Evolutionary conservation across 2,888 invertebrate species (phyloP), one percentile per base, ranked within the genome.

Genomic region (Nemapogon koenigi): DNA sequence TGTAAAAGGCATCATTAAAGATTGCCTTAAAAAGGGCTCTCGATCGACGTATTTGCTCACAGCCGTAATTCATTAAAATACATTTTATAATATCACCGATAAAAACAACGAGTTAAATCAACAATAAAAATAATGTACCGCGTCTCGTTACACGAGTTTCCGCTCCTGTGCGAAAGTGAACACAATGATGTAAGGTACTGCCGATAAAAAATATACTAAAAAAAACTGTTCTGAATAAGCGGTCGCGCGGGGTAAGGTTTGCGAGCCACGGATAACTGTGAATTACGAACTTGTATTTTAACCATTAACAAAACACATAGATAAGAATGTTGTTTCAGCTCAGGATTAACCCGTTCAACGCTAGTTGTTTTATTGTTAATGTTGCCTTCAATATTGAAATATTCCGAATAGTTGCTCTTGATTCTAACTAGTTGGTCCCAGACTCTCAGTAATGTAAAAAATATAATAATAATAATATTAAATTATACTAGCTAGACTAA

Each of bases 1-100:
- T 65, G 68, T 65, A 75, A 73, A 70, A 72, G 62, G 66, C 69
- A 70, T 76, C 72, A 73, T 78, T 76, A 76, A 71, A 62, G 71
- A 69, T 62, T 58, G 57, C 76, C 75, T 68, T 75, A 68, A 73
- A 72, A 75, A 73, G 75, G 68, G 59, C 61, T 73, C 28, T n/a
- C 28, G 6, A 11, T 28, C n/a, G 22, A 8, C 28, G 11, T 13
- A 28, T 7, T 28, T 28, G 7, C 11, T 28, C 11, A 7, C 72
- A 69, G 67, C 75, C 69, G 68, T 28, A 28, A 10, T 15, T 75
- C 66, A 73, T 72, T 73, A 72, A 72, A 71, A 60, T 67, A 16
- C 17, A 16, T 61, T 64, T 55, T 59, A 71, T 37, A 70, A 72
- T 71, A 72, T 71, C 65, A 61, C 57, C 69, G 66, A 64, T 65